These are phyloP conservation scores for Morelia viridis DNA, from an alignment of 2,797 vertebrate genomes.

Conservation along the genomic window DNA sequence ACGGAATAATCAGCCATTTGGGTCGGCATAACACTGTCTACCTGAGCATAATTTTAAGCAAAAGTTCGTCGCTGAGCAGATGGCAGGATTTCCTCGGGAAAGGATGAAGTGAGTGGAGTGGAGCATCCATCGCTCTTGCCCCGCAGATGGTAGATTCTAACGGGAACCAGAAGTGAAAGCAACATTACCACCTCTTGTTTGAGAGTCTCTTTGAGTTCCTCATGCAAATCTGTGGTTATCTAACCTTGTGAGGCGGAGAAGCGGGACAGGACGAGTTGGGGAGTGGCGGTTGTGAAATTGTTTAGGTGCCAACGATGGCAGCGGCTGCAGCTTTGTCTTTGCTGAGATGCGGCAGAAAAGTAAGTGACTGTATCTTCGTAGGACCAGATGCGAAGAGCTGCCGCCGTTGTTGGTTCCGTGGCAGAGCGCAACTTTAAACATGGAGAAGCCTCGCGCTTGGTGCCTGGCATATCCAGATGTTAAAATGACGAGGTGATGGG, in stretches of 20 bases:
- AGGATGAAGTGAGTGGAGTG: too few relatives aligned
- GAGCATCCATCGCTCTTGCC: too few relatives aligned
- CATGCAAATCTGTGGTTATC: neutral
- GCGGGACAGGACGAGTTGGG: neutral
- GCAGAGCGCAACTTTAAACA: neutral
- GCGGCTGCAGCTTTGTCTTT: neutral
- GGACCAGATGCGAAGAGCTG: neutral
- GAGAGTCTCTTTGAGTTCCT: neutral
- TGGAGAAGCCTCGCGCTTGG: neutral
- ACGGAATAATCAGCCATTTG: neutral
- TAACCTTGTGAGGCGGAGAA: too few relatives aligned
- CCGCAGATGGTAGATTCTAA: neutral
- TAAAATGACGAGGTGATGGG: neutral
- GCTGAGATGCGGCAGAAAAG: neutral
- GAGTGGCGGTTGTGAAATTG: accelerated
- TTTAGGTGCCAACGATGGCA: neutral
- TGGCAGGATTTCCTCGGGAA: too few relatives aligned
- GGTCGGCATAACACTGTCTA: neutral
- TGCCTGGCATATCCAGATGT: neutral
- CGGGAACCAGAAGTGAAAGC: neutral
- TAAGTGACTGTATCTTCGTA: neutral
- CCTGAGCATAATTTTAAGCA: neutral
- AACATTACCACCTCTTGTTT: neutral
- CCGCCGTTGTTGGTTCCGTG: neutral
- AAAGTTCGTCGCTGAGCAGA: neutral